Percentiles rank a stretch among this genome's conserved stretches.
These are phyloP conservation scores for Rhynchopsitta pachyrhyncha DNA, from an alignment of 2,113 vertebrate species.

Conservation along the genomic window DNA sequence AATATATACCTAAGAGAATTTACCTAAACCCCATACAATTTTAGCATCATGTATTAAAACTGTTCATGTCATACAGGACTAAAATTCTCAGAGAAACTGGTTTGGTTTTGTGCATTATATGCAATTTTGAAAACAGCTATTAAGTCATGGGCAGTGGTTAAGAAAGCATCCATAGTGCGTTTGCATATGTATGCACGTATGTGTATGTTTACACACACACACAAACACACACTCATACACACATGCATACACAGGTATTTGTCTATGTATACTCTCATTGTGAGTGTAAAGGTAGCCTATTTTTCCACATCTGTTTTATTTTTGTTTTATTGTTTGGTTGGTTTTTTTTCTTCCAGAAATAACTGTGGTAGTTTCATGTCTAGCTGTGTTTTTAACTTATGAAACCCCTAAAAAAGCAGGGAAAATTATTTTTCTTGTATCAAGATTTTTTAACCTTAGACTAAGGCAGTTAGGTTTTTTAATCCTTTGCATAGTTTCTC, in stretches of 20 bases:
- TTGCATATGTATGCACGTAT: neutral
- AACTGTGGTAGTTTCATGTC: neutral
- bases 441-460: neutral
- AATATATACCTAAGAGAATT: neutral
- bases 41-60: neutral
- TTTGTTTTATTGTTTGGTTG: neutral
- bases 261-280: neutral
- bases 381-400: neutral
- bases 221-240: neutral
- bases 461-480: neutral
- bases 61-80: neutral
- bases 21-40: neutral
- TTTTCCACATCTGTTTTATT: neutral
- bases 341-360: neutral
- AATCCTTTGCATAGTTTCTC: neutral
- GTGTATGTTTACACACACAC: neutral
- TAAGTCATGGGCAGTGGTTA: neutral
- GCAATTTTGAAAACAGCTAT: neutral
- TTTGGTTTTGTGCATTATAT: neutral
- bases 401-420: neutral
- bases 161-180: neutral
- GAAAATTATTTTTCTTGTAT: neutral
- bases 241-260: fast-evolving
- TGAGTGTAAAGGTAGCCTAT: neutral
- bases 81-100: neutral